Conservation (phyloP, 2,797 vertebrate species). For the Nyctalus aviator region DNA sequence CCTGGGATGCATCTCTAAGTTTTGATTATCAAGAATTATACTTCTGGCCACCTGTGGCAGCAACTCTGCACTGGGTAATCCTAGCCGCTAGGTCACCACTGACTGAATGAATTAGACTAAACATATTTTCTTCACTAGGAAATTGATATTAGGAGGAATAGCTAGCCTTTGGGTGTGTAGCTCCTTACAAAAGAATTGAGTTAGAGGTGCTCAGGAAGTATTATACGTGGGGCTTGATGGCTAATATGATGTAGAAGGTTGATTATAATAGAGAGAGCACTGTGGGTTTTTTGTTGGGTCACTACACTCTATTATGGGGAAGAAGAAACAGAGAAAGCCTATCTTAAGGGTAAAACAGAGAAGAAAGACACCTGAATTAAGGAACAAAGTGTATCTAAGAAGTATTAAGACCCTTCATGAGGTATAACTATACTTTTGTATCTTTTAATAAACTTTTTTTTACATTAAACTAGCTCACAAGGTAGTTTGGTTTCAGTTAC, state of each 20-base stretch:
- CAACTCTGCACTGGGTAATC: conserved; percentile 6
- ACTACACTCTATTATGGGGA: neutral
- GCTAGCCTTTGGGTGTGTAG: neutral
- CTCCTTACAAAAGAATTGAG: conserved; percentile 8
- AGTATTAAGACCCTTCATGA: neutral
- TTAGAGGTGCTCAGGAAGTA: neutral
- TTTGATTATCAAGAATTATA: conserved; percentile 32
- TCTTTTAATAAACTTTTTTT: neutral
- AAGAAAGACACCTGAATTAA: neutral
- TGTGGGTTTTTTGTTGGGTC: neutral
- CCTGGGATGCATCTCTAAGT: neutral
- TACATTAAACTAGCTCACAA: neutral
- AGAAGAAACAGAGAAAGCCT: neutral
- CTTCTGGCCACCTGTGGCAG: neutral
- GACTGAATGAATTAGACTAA: conserved; percentile 31
- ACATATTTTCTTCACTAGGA: conserved; percentile 17
- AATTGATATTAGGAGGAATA: conserved; percentile 42
- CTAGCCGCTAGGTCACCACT: neutral
- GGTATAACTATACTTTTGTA: neutral
- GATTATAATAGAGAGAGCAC: neutral
- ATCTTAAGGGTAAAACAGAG: neutral
- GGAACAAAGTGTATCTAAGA: neutral
- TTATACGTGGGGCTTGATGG: neutral
- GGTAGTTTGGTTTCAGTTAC: neutral
- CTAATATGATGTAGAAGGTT: neutral